Base-by-base conservation (phyloP, 2,888 invertebrate species). In the Lutraria lutraria region DNA sequence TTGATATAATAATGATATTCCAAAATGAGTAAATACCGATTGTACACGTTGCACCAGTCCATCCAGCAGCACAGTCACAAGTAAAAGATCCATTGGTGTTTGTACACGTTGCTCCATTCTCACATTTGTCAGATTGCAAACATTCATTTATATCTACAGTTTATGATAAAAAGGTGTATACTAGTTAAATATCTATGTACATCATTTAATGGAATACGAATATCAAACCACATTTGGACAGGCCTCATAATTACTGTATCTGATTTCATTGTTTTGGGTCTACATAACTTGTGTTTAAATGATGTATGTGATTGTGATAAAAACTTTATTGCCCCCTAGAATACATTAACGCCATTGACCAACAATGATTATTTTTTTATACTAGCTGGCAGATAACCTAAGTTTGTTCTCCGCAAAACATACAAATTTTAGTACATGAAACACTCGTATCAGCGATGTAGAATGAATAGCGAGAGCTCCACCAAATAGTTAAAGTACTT, bases 81-180 rank as follows among this genome's bases (percentile, higher is more conserved):
- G 31, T 29, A 79, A 87, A 92, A 31, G 85, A 81, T 0, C 91
- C 89, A 16, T 82, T 56, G 8, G 25, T 85, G 83, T 92, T 92
- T 3, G 34, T 85, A 83, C 92, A 92, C 0, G 82, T 83, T 10
- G 56, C 91, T 19, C 87, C 90, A 80, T 92, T 85, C 31, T 76
- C 8, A 84, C 92, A 92, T n/a, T 19, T 56, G 16, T 84, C 81
- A 31, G 16, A 16, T 12, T 76, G 31, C 0, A n/a, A 21, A 84
- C 92, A 92, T 63, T 92, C 92, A 72, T 92, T 60, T 6, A 88
- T 56, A 56, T 92, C 92, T 89, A 29, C 19, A 86, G 63, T 19
- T 10, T 31, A 68, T 25, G n/a, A 43, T 43, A 68, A 68, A n/a
- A n/a, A n/a, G 2, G n/a, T n/a, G 10, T 21, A 25, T 13, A 19